phyloP scores from a whole-genome alignment of 2,888 invertebrate genomes.

The Eupithecia insigniata region DNA sequence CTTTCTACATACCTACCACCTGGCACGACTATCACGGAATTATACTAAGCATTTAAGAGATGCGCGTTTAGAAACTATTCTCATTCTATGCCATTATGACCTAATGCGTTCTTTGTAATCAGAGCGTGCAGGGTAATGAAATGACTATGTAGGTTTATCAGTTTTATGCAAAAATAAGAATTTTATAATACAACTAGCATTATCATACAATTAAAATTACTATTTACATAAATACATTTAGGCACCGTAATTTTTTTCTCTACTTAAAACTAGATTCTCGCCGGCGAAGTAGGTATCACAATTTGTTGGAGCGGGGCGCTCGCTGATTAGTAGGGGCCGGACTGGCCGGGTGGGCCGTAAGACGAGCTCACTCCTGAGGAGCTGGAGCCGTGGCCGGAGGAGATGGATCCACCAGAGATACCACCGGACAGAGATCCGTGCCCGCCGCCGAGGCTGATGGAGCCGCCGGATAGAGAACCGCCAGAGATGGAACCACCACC shows the following conservation, averaged over 20 bases:
- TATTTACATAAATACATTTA: conserved; percentile 85
- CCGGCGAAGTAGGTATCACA: conserved; percentile 83
- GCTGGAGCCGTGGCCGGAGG: conserved; percentile 56
- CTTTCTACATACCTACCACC: conserved; percentile 72
- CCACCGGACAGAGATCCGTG: conserved; percentile 46
- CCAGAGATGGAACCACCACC: conserved; percentile 56
- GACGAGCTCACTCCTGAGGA: conserved; percentile 80
- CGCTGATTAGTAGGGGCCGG: conserved; percentile 86
- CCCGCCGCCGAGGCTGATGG: conserved; percentile 54
- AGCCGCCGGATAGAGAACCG: conserved; percentile 48
- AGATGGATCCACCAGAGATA: conserved; percentile 51
- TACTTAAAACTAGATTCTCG: conserved; percentile 81
- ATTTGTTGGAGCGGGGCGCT: conserved; percentile 58
- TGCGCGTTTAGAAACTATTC: conserved; percentile 9
- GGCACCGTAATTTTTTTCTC: conserved; percentile 84
- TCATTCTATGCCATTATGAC: conserved; percentile 8
- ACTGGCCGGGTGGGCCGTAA: conserved; percentile 87
- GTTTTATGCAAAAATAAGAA: conserved; percentile 81
- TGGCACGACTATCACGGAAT: conserved; percentile 47
- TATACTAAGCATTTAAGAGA: conserved; percentile 46
- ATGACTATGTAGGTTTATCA: conserved; percentile 61
- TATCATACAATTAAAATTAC: conserved; percentile 82
- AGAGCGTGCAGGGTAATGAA: conserved; percentile 39
- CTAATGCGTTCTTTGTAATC: conserved; percentile 11
- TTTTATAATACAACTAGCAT: conserved; percentile 82